Evolutionary conservation across 2,113 vertebrate genomes (phyloP), one percentile per base, ranked within the genome.

Genomic region (Garra rufa): DNA sequence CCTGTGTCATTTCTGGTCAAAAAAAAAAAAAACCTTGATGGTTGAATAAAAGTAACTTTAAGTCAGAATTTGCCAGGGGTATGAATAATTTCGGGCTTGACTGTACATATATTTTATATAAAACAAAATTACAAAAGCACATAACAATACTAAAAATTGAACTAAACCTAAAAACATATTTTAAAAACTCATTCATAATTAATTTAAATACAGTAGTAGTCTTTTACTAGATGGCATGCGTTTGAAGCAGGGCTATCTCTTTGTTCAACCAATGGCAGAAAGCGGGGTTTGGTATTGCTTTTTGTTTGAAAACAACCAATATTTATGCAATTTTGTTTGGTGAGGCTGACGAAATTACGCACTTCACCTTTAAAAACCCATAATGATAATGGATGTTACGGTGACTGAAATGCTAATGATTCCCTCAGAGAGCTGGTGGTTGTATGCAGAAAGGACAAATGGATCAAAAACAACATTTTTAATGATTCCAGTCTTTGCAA

Each of bases 391-490:
- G 8, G 34, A 44, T 61, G 73, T 24, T 10, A 26, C 26, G 1
- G 70, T 46, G 43, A 74, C 38, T 26, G 41, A 74, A 79, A 79
- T 79, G 38, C 76, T 26, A 63, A 75, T 75, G 38, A 44, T 44
- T 44, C 34, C 52, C 76, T 61, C 13, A 78, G 76, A 78, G 52
- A 78, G 4, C n/a, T 15, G 3, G 3, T 44, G 38, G 55, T 43
- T 57, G 11, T 77, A 24, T 78, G n/a, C 52, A 78, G 55, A 46
- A 67, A 80, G 43, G 43, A 65, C 77, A 80, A 65, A 28, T 30
- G 15, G n/a, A 48, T 80, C 21, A 78, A 65, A 74, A 46, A 65
- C 81, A 71, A 61, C 8, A 76, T 48, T 57, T 80, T 30, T 75
- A 41, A 77, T 50, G 61, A 24, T 30, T n/a, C 41, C 38, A 26